Evolutionary conservation across 1,140 invertebrate genomes (phyloP).

Genomic region (Camponotus vicinus): DNA sequence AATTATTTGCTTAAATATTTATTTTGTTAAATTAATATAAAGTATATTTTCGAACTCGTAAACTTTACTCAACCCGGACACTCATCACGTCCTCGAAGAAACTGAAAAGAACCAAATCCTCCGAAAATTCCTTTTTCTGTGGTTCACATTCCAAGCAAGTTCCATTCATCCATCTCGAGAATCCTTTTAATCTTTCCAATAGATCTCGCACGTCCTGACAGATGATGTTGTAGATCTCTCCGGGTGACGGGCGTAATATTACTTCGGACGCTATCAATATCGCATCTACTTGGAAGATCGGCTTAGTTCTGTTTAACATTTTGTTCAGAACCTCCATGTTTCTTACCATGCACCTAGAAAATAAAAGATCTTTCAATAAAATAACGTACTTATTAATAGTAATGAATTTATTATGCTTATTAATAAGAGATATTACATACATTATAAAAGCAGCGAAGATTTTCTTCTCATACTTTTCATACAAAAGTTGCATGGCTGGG

Average conservation of each 20-base stretch:
- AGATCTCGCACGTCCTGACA: constrained; percentile 89
- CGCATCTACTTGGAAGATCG: constrained; percentile 93
- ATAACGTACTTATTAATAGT: not conserved
- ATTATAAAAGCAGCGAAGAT: constrained; percentile 88
- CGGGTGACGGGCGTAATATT: constrained; percentile 90
- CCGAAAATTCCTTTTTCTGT: constrained; percentile 86
- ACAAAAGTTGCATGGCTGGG: constrained; percentile 89
- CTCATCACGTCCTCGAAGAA: constrained; percentile 93
- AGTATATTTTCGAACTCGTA: not conserved
- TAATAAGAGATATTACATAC: constrained; percentile 75
- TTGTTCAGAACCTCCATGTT: constrained; percentile 91
- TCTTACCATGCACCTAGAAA: constrained; percentile 87
- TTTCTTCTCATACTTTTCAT: constrained; percentile 90
- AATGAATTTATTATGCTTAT: not conserved
- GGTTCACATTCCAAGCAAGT: constrained; percentile 91
- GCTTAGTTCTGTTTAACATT: constrained; percentile 87
- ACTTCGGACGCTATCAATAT: constrained; percentile 91
- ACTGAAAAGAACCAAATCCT: constrained; percentile 88
- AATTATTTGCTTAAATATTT: constrained; percentile 7
- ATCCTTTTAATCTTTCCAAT: constrained; percentile 89
- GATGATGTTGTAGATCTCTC: constrained; percentile 92
- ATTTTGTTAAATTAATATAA: not conserved
- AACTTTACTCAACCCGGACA: constrained; percentile 81
- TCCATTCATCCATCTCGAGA: constrained; percentile 94
- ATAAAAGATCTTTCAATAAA: not conserved